phyloP scores from a whole-genome alignment of 1,140 invertebrate genomes.

The Drosophila yakuba region DNA sequence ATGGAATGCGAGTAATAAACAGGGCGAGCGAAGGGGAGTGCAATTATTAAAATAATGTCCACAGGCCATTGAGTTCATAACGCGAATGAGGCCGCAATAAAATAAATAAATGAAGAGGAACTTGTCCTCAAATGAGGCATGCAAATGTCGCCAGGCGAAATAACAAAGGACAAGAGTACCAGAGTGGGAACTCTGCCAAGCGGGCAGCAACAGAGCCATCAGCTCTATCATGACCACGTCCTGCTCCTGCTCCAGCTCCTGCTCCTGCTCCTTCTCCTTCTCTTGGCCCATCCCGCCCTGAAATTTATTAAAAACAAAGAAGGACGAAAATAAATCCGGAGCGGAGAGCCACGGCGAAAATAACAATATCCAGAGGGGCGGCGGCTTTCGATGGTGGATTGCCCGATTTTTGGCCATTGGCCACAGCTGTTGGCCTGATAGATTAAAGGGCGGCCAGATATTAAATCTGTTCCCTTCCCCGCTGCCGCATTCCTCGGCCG shows the following conservation, averaged over 20 bases:
- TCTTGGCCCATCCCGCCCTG: slow-evolving; percentile 38
- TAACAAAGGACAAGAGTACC: slow-evolving; percentile 22
- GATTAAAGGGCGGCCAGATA: slow-evolving; percentile 49
- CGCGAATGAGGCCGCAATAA: slow-evolving; percentile 85
- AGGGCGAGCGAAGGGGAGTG: slow-evolving; percentile 30
- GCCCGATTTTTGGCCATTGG: slow-evolving; percentile 55
- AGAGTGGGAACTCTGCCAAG: no score
- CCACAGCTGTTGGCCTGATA: slow-evolving; percentile 49
- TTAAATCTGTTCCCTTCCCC: slow-evolving; percentile 24
- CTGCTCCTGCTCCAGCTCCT: slow-evolving; percentile 13
- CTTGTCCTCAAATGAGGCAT: slow-evolving; percentile 80
- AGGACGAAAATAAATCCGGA: background rate
- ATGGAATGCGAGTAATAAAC: slow-evolving; percentile 82
- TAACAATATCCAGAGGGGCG: slow-evolving; percentile 26
- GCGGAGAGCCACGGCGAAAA: slow-evolving; percentile 20
- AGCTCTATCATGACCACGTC: slow-evolving; percentile 30
- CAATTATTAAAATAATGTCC: slow-evolving; percentile 84
- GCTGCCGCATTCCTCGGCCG: background rate
- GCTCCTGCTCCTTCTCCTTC: no score
- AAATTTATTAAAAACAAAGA: slow-evolving; percentile 64
- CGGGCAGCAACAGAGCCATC: slow-evolving; percentile 12
- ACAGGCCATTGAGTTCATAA: slow-evolving; percentile 84
- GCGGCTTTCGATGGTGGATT: slow-evolving; percentile 31
- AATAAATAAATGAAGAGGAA: slow-evolving; percentile 84
- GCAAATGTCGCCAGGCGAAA: slow-evolving; percentile 65